phyloP scores from a whole-genome alignment of 1,140 invertebrate species.

The Papilio xuthus region DNA sequence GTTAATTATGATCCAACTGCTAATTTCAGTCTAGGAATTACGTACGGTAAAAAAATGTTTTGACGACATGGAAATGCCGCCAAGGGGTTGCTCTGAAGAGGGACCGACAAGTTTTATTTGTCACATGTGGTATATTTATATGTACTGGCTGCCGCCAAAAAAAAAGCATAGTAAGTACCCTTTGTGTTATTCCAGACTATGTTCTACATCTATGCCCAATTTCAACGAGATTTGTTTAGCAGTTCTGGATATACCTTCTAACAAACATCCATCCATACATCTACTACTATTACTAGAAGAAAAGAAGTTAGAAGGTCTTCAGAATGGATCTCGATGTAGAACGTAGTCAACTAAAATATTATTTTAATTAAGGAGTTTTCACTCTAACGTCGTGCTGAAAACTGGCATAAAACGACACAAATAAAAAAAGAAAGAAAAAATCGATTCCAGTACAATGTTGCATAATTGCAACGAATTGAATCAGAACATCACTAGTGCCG shows the following conservation, averaged over 20 bases:
- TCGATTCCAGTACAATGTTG: slow-evolving; percentile 11
- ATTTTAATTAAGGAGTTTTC: too few relatives aligned
- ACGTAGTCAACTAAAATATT: too few relatives aligned
- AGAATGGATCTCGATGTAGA: too few relatives aligned
- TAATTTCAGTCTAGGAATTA: not conserved
- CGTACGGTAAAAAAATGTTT: not conserved
- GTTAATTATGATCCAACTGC: not conserved
- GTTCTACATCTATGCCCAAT: too few relatives aligned
- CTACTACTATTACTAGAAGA: too few relatives aligned
- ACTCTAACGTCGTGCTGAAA: not conserved
- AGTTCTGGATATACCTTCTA: too few relatives aligned
- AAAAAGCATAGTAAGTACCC: too few relatives aligned
- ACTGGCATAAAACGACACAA: not conserved
- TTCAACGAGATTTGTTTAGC: too few relatives aligned
- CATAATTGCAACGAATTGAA: slow-evolving; percentile 26
- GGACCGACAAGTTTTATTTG: not conserved
- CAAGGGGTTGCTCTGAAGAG: not conserved
- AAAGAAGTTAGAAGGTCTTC: too few relatives aligned
- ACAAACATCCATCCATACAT: too few relatives aligned
- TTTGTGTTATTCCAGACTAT: too few relatives aligned
- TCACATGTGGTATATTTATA: not conserved
- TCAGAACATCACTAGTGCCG: slow-evolving; percentile 20
- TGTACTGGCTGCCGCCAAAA: too few relatives aligned
- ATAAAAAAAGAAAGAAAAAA: not conserved
- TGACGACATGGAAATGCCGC: not conserved